phyloP scores from a whole-genome alignment of 1,140 invertebrate genomes.

The Scaptomyza graminum region DNA sequence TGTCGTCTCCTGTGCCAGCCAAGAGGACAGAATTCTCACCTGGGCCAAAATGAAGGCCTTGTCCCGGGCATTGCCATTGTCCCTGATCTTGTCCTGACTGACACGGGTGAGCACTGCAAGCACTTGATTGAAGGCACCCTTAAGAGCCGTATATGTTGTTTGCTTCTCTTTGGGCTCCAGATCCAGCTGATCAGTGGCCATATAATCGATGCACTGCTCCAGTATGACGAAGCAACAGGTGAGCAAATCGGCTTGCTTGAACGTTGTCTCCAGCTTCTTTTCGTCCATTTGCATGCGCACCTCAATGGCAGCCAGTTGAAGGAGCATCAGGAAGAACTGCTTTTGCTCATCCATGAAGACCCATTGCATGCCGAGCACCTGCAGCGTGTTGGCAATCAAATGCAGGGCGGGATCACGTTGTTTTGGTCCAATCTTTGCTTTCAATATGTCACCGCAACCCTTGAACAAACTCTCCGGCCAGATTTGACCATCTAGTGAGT shows the following conservation, averaged over 20 bases:
- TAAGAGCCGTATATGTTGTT: conserved; percentile 94
- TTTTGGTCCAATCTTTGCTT: conserved; percentile 93
- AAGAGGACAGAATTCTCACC: conserved; percentile 92
- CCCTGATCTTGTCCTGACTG: conserved; percentile 88
- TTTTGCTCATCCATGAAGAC: conserved; percentile 90
- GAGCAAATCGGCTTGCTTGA: conserved; percentile 90
- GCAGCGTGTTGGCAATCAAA: conserved; percentile 91
- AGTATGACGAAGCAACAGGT: conserved; percentile 93
- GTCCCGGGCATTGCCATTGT: conserved; percentile 87
- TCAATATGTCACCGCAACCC: conserved; percentile 91
- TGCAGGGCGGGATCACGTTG: conserved; percentile 94
- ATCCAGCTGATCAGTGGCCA: conserved; percentile 91
- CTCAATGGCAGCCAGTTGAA: conserved; percentile 95
- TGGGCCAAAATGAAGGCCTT: conserved; percentile 92
- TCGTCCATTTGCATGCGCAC: conserved; percentile 96
- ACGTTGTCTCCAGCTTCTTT: conserved; percentile 91
- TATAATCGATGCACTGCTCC: conserved; percentile 91
- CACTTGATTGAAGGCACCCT: conserved; percentile 94
- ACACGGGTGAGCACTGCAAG: conserved; percentile 90
- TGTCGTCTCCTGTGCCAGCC: conserved; percentile 96
- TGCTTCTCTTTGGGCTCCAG: conserved; percentile 95
- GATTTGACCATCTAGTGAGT: conserved; percentile 87
- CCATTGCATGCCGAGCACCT: conserved; percentile 94
- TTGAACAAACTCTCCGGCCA: conserved; percentile 92
- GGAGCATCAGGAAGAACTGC: conserved; percentile 92